phyloP scores from a whole-genome alignment of 2,888 invertebrate genomes.

The Macrophya alboannulata region DNA sequence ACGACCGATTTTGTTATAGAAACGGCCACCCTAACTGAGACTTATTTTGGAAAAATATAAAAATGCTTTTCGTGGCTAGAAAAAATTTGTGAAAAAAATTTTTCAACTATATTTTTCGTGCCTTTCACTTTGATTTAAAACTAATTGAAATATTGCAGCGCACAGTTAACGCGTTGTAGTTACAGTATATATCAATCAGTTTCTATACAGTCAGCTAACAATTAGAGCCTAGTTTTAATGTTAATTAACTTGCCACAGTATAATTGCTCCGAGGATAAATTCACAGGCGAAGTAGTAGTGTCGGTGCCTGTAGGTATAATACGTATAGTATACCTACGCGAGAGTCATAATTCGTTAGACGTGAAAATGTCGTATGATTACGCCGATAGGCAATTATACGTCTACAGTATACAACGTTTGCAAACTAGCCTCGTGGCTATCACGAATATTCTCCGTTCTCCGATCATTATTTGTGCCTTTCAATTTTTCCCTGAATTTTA shows the following conservation, averaged over 20 bases:
- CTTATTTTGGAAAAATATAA: no score
- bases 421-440: no score
- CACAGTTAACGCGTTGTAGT: neutral
- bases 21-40: no score
- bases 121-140: neutral
- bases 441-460: no score
- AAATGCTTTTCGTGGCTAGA: no score
- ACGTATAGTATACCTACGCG: neutral
- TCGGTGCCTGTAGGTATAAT: neutral
- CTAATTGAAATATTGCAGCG: neutral
- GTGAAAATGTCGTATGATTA: neutral
- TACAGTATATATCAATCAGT: neutral
- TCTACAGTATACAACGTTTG: no score
- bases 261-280: neutral
- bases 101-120: no score
- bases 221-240: constrained; percentile 30
- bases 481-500: no score
- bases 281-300: neutral
- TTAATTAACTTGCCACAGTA: neutral
- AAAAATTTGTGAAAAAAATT: no score
- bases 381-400: no score
- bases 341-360: neutral
- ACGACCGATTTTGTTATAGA: no score
- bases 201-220: neutral
- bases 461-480: no score